Base-by-base conservation (phyloP, 2,888 invertebrate genomes). In the Malacosoma neustria region DNA sequence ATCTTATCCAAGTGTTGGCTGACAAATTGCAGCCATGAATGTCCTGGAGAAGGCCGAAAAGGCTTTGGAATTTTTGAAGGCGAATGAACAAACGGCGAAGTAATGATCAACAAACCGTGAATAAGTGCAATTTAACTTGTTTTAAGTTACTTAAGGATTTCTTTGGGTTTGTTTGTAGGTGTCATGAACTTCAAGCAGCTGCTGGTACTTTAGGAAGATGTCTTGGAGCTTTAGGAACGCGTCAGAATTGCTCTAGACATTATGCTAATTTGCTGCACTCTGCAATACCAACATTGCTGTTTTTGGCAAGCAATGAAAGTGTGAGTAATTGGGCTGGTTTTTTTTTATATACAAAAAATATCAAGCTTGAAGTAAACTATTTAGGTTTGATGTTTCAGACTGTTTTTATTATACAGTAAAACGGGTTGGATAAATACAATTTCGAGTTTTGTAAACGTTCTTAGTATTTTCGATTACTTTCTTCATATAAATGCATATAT, bases 11-110 rank as follows among this genome's bases (percentile, higher is more conserved):
- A 46, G 40, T 11, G 40, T 41, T 33, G 53, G 59, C 51, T 72
- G 49, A 67, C 39, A 40, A 39, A 37, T 13, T 32, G 14, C 41
- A 66, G 58, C 46, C 46, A 87, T 87, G 87, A 85, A 82, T 48
- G 72, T 85, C 22, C 52, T 85, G 33, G 86, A 87, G 40, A 86
- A 85, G 56, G 85, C 86, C 35, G 82, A 86, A 48, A 86, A 85
- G 54, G 75, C 84, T 22, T 63, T 86, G 32, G 82, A 85, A 56
- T 79, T 69, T 46, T 56, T 87, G 13, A 82, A 77, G 69, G 67
- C 66, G 36, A 69, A 63, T 36, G 79, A 85, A 55, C 68, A 64
- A 43, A 64, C 67, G 30, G 60, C 70, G 1, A 84, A 80, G 84
- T 82, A 45, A 14, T 33, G 4, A n/a, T 15, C 15, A 15, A 29